Conservation (phyloP, 2,797 vertebrate species). For the Myotis findleyi region DNA sequence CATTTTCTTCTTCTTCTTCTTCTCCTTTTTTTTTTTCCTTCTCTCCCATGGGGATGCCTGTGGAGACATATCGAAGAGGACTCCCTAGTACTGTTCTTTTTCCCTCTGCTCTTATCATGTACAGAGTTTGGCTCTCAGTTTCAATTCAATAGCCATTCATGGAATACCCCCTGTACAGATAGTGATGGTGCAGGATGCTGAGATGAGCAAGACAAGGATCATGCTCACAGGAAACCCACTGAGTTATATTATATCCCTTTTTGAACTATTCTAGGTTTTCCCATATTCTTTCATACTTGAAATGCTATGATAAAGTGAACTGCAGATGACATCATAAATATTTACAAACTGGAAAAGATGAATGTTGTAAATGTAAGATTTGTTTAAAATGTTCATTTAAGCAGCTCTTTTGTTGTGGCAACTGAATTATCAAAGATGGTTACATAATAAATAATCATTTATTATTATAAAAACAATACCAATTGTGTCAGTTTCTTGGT, state of each 20-base stretch:
- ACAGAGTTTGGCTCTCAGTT: conserved; percentile 53
- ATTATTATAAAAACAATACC: neutral
- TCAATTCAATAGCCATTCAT: conserved; percentile 56
- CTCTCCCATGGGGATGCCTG: conserved; percentile 4
- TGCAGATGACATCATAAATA: neutral
- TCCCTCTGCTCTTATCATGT: conserved; percentile 45
- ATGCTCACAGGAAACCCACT: neutral
- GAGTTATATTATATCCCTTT: neutral
- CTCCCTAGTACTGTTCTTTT: conserved; percentile 60
- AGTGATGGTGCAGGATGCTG: neutral
- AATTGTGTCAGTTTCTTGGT: neutral
- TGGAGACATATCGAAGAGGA: conserved; percentile 58
- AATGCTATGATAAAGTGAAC: conserved; percentile 17
- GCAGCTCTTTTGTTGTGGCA: neutral
- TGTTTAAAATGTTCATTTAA: neutral
- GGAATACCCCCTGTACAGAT: conserved; percentile 28
- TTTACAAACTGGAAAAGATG: conserved; percentile 33
- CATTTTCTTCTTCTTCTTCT: neutral
- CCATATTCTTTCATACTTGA: neutral
- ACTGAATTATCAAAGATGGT: neutral
- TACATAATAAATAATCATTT: neutral
- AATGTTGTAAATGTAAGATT: neutral
- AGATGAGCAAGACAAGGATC: conserved; percentile 7
- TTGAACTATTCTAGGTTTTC: neutral
- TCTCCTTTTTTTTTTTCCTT: neutral